Conservation (phyloP, 2,888 invertebrate species). For the Lepas anatifera region DNA sequence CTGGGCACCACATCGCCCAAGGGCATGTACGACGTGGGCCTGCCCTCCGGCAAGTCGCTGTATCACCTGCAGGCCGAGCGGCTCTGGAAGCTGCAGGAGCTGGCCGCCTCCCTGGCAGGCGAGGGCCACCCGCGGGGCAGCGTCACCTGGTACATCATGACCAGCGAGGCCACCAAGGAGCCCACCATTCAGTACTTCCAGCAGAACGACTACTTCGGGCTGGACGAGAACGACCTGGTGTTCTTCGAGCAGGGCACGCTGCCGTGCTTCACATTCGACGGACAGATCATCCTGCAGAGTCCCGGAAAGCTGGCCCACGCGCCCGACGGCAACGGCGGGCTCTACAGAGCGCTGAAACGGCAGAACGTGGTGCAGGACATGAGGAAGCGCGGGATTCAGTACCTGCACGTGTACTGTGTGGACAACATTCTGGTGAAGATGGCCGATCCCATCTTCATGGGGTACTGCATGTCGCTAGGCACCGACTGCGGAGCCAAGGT, state of each 20-base stretch:
- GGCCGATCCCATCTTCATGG: slow-evolving; percentile 92
- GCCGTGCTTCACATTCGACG: slow-evolving; percentile 88
- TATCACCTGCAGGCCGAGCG: slow-evolving; percentile 89
- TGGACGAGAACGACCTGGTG: slow-evolving; percentile 64
- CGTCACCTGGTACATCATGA: slow-evolving; percentile 74
- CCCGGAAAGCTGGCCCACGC: slow-evolving; percentile 70
- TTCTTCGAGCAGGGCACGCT: slow-evolving; percentile 86
- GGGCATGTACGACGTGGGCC: slow-evolving; percentile 88
- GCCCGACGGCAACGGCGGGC: slow-evolving; percentile 83
- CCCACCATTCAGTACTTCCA: slow-evolving; percentile 70
- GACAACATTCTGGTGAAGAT: slow-evolving; percentile 98
- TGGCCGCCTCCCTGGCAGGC: slow-evolving; percentile 47
- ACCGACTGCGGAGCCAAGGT: slow-evolving; percentile 96
- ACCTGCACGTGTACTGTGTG: slow-evolving; percentile 93
- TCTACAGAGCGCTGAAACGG: slow-evolving; percentile 61
- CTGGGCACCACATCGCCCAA: slow-evolving; percentile 91
- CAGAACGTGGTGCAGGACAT: slow-evolving; percentile 70
- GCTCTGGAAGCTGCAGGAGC: slow-evolving; percentile 58
- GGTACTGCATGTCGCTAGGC: slow-evolving; percentile 75
- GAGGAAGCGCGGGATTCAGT: slow-evolving; percentile 61
- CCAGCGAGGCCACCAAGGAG: slow-evolving; percentile 83
- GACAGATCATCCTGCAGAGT: slow-evolving; percentile 74
- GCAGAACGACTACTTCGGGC: slow-evolving; percentile 70
- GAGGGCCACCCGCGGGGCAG: background rate
- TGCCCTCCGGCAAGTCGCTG: slow-evolving; percentile 78